Evolutionary conservation across 2,888 invertebrate species (phyloP), one percentile per base, ranked within the genome.

Genomic region (Aphrophora alni): DNA sequence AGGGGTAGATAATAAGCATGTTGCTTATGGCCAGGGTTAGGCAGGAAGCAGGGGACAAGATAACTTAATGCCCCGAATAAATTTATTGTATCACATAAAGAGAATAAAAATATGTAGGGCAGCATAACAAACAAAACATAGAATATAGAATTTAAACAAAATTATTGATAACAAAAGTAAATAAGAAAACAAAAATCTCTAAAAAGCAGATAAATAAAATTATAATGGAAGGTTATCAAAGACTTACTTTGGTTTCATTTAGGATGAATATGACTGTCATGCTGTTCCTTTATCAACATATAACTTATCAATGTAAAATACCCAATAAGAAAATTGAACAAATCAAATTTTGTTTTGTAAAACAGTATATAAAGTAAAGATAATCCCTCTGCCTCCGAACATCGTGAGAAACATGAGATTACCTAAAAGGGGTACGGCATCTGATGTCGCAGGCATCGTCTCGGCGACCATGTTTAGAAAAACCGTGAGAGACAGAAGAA

Each of bases 381-480:
- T 28, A 68, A 27, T 71, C 84, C 83, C 84, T 84, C 84, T 84
- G 84, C 84, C 84, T 84, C 84, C 84, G 82, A 75, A 33, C 38
- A 25, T 59, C 71, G 80, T 80, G 17, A 28, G 74, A 68, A 74
- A 74, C 78, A 25, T 33, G 75, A 78, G 74, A 80, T 85, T 85
- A 85, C 85, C 85, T 85, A 85, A 83, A 82, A 85, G 84, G 82
- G 85, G 85, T 78, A 85, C 85, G 78, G 85, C 85, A 89, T 97
- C 97, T 84, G 98, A 98, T 83, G 98, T 98, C 87, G 97, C 97
- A 86, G 98, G 98, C 97, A 98, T 97, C 88, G 97, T 98, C 91
- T 98, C 98, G 86, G 98, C 98, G 87, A 98, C 98, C 95, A 98
- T 97, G 91, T 98, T 97, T 88, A 98, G 93, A 91, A 98, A 98